Evolutionary conservation across 2,113 vertebrate species (phyloP).

Genomic region (Hemiprocne comata): DNA sequence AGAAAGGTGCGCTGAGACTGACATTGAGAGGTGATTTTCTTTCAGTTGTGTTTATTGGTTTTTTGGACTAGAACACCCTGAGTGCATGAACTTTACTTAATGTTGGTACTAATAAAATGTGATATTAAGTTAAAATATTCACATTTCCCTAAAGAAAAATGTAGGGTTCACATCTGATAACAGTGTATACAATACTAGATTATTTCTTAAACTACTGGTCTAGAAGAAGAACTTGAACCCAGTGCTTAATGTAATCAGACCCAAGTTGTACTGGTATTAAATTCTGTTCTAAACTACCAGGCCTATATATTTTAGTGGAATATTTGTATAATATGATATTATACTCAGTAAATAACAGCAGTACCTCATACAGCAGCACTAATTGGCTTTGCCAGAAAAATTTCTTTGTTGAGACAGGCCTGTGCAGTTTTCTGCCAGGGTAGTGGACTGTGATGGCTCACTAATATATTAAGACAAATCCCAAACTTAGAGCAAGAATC

Average conservation of each 20-base stretch:
- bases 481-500: neutral
- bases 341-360: neutral
- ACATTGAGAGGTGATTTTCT: neutral
- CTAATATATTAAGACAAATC: neutral
- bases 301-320: neutral
- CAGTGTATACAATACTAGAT: neutral
- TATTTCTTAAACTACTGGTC: neutral
- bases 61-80: neutral
- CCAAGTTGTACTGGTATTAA: neutral
- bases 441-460: neutral
- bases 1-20: neutral
- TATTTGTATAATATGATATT: neutral
- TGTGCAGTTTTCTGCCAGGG: neutral
- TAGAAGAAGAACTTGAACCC: neutral
- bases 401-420: neutral
- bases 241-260: neutral
- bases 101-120: neutral
- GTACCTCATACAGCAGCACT: neutral
- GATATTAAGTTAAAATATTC: neutral
- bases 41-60: neutral
- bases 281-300: neutral
- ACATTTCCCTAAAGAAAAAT: neutral
- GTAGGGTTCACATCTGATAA: neutral
- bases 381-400: neutral
- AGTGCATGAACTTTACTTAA: neutral